phyloP scores from a whole-genome alignment of 2,888 invertebrate species.

The Euzetes globulus region DNA sequence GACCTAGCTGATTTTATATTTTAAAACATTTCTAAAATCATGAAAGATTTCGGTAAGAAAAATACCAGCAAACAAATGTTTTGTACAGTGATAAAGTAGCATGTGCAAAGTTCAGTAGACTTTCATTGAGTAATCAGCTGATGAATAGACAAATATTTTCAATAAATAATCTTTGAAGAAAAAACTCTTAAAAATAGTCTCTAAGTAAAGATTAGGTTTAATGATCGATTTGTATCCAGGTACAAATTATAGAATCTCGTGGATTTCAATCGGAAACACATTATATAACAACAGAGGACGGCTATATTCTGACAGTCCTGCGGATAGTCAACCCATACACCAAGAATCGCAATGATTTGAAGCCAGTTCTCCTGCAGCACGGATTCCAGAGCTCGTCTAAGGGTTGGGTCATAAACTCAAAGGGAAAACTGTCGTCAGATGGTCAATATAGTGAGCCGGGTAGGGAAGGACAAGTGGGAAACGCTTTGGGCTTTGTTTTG shows the following conservation, averaged over 20 bases:
- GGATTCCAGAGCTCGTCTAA: slow-evolving; percentile 70
- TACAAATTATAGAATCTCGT: slow-evolving; percentile 32
- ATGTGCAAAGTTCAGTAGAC: too few species aligned
- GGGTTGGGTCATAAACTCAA: slow-evolving; percentile 61
- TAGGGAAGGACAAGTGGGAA: slow-evolving; percentile 8
- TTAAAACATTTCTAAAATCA: too few species aligned
- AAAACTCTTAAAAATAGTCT: too few species aligned
- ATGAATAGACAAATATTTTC: too few species aligned
- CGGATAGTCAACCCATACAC: slow-evolving; percentile 51
- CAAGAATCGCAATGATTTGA: slow-evolving; percentile 11
- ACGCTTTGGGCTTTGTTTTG: slow-evolving; percentile 32
- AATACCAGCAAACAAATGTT: too few species aligned
- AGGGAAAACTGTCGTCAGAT: not conserved
- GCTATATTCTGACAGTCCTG: slow-evolving; percentile 52
- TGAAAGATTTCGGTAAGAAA: too few species aligned
- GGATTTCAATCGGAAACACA: slow-evolving; percentile 32
- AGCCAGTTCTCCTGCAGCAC: slow-evolving; percentile 61
- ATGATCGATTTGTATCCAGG: not conserved
- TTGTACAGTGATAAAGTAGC: too few species aligned
- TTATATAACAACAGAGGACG: slow-evolving; percentile 45
- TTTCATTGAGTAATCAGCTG: too few species aligned
- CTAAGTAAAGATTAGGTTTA: not conserved
- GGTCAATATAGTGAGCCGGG: slow-evolving; percentile 6
- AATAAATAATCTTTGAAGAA: too few species aligned
- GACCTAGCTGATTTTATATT: too few species aligned